These are phyloP conservation scores for Leucoraja ocellata DNA, from an alignment of 2,797 vertebrate species.

Conservation along the genomic window DNA sequence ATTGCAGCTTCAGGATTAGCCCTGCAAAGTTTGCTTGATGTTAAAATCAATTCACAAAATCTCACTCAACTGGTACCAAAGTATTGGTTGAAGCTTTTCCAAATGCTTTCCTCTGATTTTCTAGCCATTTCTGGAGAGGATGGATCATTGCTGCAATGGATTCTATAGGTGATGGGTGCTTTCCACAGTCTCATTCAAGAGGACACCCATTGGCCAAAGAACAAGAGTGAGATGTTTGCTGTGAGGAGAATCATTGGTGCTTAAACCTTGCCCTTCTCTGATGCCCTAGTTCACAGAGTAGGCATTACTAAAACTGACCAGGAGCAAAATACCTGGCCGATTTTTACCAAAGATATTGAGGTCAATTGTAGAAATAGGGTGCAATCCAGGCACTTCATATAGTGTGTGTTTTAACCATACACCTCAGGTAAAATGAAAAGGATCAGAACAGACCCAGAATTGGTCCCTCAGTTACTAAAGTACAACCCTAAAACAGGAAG, in stretches of 20 bases:
- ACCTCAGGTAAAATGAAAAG: too few species aligned
- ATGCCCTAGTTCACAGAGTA: background rate
- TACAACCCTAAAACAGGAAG: background rate
- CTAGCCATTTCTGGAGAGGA: background rate
- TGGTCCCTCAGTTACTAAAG: background rate
- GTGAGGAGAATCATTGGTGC: background rate
- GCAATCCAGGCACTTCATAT: background rate
- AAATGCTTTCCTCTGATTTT: background rate
- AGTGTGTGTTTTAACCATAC: background rate
- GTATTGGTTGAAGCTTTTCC: background rate
- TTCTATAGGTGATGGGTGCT: background rate
- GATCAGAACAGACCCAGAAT: background rate
- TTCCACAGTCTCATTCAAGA: background rate
- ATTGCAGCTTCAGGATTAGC: background rate
- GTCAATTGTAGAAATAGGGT: background rate
- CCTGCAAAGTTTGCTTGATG: background rate
- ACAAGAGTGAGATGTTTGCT: background rate
- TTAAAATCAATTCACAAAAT: background rate
- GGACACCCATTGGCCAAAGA: background rate
- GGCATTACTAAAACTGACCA: background rate
- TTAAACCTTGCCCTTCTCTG: background rate
- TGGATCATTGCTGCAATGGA: background rate
- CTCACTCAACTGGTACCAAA: background rate
- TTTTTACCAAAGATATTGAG: background rate
- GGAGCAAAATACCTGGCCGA: background rate